Base-by-base conservation (phyloP, 2,797 vertebrate genomes). In the Calcarius lapponicus region DNA sequence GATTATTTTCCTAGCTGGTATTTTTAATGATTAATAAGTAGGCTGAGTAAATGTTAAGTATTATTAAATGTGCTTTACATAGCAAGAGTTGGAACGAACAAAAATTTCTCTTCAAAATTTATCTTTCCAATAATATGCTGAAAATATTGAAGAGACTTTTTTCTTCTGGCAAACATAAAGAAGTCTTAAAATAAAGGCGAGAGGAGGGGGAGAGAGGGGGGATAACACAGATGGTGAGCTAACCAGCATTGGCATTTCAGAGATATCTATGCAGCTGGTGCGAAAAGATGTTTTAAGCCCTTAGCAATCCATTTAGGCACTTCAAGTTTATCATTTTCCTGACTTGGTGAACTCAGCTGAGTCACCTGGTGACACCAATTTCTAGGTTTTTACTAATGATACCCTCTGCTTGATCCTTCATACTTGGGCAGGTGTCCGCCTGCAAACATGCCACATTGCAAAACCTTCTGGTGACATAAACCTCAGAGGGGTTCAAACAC, bases 21-120 rank as follows among this genome's bases (percentile, higher is more conserved):
- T 93, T 92, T 94, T 92, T 92, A 94, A 93, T 93, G 92, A 96
- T 95, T 93, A 94, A 84, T 90, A 92, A 88, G 90, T 93, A 92
- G 93, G 80, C 56, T 84, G 88, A 84, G 53, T 84, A 95, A 95
- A 95, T 94, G 90, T 76, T 92, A 92, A 96, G 82, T 66, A 93
- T 93, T 93, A 90, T 92, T 94, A 93, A 90, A 93, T 38, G 48
- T 70, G 74, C 83, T 90, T 97, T 95, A 93, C 90, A 93, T 94
- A 96, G 91, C 66, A 71, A 80, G 83, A 90, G 64, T 79, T 92
- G 53, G 76, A 95, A 86, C 29, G 13, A 36, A 76, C 50, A 86
- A 89, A 80, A 84, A 71, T 38, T 32, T 60, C 56, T 38, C 70
- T 94, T 92, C 20, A 73, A 75, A 93, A 95, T 94, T 45, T 75